Base-by-base conservation (phyloP, 2,797 vertebrate genomes). In the Sus cebifrons region DNA sequence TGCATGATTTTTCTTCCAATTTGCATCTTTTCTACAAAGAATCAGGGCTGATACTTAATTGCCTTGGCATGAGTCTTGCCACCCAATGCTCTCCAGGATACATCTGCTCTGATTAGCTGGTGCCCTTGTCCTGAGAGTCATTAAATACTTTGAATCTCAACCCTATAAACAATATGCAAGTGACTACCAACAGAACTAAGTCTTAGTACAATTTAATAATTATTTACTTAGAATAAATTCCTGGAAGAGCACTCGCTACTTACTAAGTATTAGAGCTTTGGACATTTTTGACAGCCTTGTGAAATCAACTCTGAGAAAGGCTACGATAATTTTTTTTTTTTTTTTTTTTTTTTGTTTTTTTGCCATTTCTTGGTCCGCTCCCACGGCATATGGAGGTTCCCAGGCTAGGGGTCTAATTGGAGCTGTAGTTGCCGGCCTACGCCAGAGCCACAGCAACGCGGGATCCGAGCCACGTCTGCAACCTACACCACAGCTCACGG, bases 51-150 rank as follows among this genome's bases (percentile, higher is more conserved):
- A 65, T 16, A 6, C 32, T 67, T 6, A 49, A 27, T 54, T 71
- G n/a, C 32, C 32, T 6, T 40, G 9, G 65, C 4, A 5, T 52
- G 56, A 56, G 29, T 11, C 49, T 25, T 67, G 9, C 11, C n/a
- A 44, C 10, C 29, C 9, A 29, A 11, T 0, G 5, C 5, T 27
- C 52, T 13, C 1, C 7, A 32, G 18, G 23, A 3, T 2, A 0
- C 2, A 14, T 23, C 7, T 8, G 0, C 13, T 91, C 65, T 68
- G n/a, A 65, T 52, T 27, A 44, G 9, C 16, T 18, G 14, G 27
- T 64, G 1, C 12, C n/a, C 27, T 58, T 14, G 23, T 21, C 60
- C 58, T 18, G 2, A 32, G 49, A 21, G 23, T 70, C 49, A 68
- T 25, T 49, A 67, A 81, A 49, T 36, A 54, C 32, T 70, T 62